These are phyloP conservation scores for Mormyrops attenuatus DNA, from an alignment of 2,797 vertebrate genomes.

Conservation along the genomic window DNA sequence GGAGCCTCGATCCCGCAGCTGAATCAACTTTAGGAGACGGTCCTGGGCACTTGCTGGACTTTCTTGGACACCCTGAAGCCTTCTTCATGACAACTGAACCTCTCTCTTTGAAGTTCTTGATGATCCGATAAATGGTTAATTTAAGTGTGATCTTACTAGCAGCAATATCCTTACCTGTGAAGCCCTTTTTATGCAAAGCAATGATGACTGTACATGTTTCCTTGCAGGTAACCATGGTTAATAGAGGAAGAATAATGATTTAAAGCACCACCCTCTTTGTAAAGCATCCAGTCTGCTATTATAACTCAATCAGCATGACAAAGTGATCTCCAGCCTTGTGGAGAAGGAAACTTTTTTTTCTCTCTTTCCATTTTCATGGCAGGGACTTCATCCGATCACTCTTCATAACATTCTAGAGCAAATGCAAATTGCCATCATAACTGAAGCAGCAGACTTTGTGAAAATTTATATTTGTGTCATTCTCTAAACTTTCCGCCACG, in stretches of 20 bases:
- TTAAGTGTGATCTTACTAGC: not conserved
- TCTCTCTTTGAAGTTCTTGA: not conserved
- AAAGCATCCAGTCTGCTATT: not conserved
- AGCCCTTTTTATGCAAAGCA: not conserved
- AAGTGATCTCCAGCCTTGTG: not conserved
- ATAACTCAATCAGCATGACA: not conserved
- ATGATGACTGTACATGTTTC: not conserved
- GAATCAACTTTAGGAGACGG: too few relatives aligned
- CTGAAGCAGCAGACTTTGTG: too few relatives aligned
- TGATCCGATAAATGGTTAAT: not conserved
- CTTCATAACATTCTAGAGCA: too few relatives aligned
- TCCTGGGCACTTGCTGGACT: too few relatives aligned
- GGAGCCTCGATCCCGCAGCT: too few relatives aligned
- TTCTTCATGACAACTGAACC: not conserved
- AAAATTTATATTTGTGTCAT: too few relatives aligned
- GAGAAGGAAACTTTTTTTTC: too few relatives aligned
- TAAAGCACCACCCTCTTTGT: not conserved
- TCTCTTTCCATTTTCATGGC: too few relatives aligned
- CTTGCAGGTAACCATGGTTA: not conserved
- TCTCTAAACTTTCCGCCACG: too few relatives aligned
- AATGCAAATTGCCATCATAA: too few relatives aligned
- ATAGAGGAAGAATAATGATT: not conserved
- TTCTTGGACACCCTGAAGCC: too few relatives aligned
- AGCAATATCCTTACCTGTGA: not conserved
- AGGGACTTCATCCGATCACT: too few relatives aligned